phyloP scores from a whole-genome alignment of 2,888 invertebrate genomes.

The Drepanosiphum platanoidis region DNA sequence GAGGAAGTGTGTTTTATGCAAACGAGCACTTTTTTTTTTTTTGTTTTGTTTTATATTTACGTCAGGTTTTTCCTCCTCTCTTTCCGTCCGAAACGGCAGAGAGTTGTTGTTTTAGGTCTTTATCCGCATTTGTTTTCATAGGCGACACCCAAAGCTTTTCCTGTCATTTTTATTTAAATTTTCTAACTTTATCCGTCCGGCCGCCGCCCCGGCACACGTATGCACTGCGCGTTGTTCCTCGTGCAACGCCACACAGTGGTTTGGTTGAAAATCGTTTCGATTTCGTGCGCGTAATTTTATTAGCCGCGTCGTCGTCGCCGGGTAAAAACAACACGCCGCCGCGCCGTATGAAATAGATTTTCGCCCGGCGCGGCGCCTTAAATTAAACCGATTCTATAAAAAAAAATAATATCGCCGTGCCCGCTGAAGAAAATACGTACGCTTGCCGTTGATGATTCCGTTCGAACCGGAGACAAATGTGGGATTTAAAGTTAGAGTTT shows the following conservation, averaged over 20 bases:
- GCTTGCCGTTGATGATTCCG: not conserved
- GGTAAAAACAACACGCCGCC: too few relatives aligned
- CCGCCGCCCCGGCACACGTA: not conserved
- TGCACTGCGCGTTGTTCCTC: not conserved
- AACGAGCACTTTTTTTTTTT: slow-evolving; percentile 55
- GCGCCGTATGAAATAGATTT: too few relatives aligned
- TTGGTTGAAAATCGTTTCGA: not conserved
- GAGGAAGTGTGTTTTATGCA: slow-evolving; percentile 57
- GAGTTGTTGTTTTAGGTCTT: slow-evolving; percentile 60
- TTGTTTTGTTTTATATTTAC: slow-evolving; percentile 59
- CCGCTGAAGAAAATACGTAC: not conserved
- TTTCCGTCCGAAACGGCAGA: not conserved
- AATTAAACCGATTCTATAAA: not conserved
- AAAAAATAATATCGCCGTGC: not conserved
- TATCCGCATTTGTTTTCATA: slow-evolving; percentile 60
- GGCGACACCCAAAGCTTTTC: slow-evolving; percentile 32
- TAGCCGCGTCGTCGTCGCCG: not conserved
- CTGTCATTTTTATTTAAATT: slow-evolving; percentile 51
- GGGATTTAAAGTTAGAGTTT: slow-evolving; percentile 15
- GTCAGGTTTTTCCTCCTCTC: slow-evolving; percentile 20
- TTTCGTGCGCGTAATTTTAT: not conserved
- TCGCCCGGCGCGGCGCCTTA: too few relatives aligned
- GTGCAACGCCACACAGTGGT: not conserved
- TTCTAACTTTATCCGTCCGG: slow-evolving; percentile 20
- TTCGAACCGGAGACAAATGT: not conserved